Conservation (phyloP, 2,888 invertebrate genomes). For the Cheilosia impressa region DNA sequence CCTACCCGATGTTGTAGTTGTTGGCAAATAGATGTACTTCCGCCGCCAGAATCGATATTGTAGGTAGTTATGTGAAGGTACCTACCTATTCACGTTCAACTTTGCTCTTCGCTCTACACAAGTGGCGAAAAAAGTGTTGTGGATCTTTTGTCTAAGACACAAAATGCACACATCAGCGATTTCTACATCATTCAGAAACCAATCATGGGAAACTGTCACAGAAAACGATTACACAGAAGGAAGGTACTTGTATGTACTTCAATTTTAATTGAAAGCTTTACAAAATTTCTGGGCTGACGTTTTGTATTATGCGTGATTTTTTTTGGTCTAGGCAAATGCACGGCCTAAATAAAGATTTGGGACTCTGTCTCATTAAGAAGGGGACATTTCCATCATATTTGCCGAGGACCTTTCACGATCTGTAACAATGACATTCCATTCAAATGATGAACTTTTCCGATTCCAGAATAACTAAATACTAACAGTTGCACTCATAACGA, state of each 20-base stretch:
- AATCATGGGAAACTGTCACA: conserved; percentile 6
- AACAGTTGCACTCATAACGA: too few relatives aligned
- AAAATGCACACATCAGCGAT: background rate
- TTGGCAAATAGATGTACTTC: conserved; percentile 21
- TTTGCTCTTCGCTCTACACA: conserved; percentile 7
- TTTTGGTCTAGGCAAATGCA: too few relatives aligned
- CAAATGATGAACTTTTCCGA: too few relatives aligned
- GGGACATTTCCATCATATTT: too few relatives aligned
- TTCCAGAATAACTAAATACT: too few relatives aligned
- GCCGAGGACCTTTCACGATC: too few relatives aligned
- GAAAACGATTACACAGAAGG: background rate
- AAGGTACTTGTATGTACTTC: background rate
- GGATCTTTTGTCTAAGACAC: conserved; percentile 41
- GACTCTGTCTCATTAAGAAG: too few relatives aligned
- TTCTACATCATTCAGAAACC: background rate
- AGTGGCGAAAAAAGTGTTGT: conserved; percentile 1
- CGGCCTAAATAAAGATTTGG: too few relatives aligned
- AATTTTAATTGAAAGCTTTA: background rate
- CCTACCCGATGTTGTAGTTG: conserved; percentile 3
- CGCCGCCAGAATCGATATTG: conserved; percentile 33
- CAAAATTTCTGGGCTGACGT: too few relatives aligned
- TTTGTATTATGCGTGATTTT: too few relatives aligned
- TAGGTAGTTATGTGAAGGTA: background rate
- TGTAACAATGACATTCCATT: too few relatives aligned
- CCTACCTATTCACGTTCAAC: background rate